These are phyloP conservation scores for Mya arenaria DNA, from an alignment of 1,140 invertebrate species.

Conservation along the genomic window DNA sequence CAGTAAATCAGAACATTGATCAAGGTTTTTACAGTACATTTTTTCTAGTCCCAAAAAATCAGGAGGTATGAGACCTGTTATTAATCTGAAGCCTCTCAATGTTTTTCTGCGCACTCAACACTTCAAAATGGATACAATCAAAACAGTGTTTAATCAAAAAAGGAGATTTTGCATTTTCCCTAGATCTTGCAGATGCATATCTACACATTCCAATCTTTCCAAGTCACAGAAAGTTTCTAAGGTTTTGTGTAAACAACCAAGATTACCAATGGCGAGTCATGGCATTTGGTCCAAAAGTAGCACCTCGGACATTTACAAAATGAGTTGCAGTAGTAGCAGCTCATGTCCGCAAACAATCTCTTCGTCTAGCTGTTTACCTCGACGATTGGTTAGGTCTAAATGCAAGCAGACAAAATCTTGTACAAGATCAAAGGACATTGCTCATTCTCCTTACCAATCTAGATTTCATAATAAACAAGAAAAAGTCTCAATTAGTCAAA, in stretches of 20 bases:
- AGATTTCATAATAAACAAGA: not conserved
- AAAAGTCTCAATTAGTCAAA: conserved; percentile 14
- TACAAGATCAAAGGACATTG: conserved; percentile 2
- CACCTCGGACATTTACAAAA: conserved; percentile 36
- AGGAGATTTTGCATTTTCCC: conserved; percentile 19
- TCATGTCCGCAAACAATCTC: not conserved
- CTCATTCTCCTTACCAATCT: conserved; percentile 5
- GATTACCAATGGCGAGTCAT: conserved; percentile 14
- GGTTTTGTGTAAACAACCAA: not conserved
- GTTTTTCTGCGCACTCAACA: not conserved
- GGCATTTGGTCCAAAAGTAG: conserved; percentile 16
- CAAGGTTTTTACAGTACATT: conserved; percentile 40
- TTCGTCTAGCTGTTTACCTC: conserved; percentile 18
- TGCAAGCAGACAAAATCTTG: not conserved
- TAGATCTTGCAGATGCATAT: conserved; percentile 37
- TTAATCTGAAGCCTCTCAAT: conserved; percentile 27
- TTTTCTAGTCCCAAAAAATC: conserved; percentile 22
- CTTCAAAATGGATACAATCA: conserved; percentile 39
- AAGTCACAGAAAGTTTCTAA: conserved; percentile 10
- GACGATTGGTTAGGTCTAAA: conserved; percentile 41
- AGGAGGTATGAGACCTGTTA: conserved; percentile 12
- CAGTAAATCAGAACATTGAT: not conserved
- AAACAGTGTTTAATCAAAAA: conserved; percentile 12
- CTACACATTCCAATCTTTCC: conserved; percentile 38
- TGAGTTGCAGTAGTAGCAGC: conserved; percentile 19